These are phyloP conservation scores for Macrocentrus cingulum DNA, from an alignment of 1,140 invertebrate genomes.

Conservation along the genomic window DNA sequence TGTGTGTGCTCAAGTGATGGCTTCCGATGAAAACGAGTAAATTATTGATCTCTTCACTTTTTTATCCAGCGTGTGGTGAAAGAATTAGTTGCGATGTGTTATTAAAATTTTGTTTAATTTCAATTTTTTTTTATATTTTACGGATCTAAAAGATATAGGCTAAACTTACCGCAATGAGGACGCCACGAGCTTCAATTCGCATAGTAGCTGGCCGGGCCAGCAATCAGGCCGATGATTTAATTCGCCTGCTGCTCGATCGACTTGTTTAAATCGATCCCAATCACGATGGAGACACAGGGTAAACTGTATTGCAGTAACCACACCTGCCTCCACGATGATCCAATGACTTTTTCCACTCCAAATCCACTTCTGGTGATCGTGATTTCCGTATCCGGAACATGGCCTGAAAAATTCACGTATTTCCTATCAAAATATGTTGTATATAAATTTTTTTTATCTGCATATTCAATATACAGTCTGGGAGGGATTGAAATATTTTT, in stretches of 20 bases:
- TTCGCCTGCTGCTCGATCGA: constrained; percentile 42
- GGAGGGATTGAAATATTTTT: neutral
- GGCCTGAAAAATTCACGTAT: too few species aligned
- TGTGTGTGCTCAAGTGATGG: too few species aligned
- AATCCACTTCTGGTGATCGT: constrained; percentile 9
- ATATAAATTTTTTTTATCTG: neutral
- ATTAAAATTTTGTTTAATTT: too few species aligned
- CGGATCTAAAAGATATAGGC: too few species aligned
- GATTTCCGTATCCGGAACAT: neutral
- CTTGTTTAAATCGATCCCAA: neutral
- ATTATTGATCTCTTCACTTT: too few species aligned
- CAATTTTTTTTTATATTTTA: too few species aligned
- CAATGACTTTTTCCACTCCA: constrained; percentile 3
- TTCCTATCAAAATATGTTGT: too few species aligned
- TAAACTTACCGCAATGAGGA: constrained; percentile 57
- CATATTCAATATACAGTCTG: neutral
- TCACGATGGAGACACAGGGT: neutral
- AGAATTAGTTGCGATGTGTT: too few species aligned
- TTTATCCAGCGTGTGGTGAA: too few species aligned
- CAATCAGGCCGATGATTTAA: constrained; percentile 52
- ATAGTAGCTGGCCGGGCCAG: constrained; percentile 61
- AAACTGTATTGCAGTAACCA: neutral
- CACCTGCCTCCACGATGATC: constrained; percentile 1
- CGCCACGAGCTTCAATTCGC: constrained; percentile 58
- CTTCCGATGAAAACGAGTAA: too few species aligned